A percentile compares a stretch with the other conserved stretches of the same genome.
These are phyloP conservation scores for Netelia fuscicornis DNA, from an alignment of 2,888 invertebrate species.

Conservation along the genomic window DNA sequence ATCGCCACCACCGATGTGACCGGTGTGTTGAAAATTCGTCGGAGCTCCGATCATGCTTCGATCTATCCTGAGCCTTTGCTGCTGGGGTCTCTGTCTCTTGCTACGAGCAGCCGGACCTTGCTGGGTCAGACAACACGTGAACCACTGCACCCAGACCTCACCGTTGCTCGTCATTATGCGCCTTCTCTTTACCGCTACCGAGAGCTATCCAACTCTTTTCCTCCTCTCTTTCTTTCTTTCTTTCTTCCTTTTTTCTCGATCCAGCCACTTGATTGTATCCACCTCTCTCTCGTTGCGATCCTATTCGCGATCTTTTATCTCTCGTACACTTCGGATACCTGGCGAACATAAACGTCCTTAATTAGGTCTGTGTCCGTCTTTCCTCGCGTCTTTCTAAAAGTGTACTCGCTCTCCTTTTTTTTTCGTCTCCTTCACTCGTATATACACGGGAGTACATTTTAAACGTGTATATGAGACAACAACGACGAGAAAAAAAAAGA, in stretches of 20 bases:
- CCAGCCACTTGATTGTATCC: constrained; percentile 40
- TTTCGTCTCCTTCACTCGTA: background rate
- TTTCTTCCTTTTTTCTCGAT: constrained; percentile 5
- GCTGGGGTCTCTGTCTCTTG: constrained; percentile 78
- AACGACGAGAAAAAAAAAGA: background rate
- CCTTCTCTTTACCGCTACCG: constrained; percentile 16
- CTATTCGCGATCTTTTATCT: constrained; percentile 45
- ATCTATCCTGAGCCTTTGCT: constrained; percentile 91
- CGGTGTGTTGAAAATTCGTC: constrained; percentile 98
- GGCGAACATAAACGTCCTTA: constrained; percentile 57
- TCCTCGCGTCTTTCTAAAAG: background rate
- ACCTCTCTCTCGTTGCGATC: background rate
- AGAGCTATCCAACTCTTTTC: constrained; percentile 5
- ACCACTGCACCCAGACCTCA: constrained; percentile 96
- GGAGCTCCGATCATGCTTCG: constrained; percentile 98
- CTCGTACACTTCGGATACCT: constrained; percentile 43
- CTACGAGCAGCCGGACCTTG: constrained; percentile 89
- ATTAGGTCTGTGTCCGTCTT: constrained; percentile 9
- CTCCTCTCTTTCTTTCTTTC: background rate
- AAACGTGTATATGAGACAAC: background rate
- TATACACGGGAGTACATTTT: background rate
- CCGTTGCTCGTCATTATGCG: constrained; percentile 89
- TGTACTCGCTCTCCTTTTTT: background rate
- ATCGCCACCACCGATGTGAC: constrained; percentile 96
- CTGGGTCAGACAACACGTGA: constrained; percentile 95